Evolutionary conservation across 1,140 invertebrate species (phyloP), one percentile per base, ranked within the genome.

Genomic region (Apocrypta bakeri): DNA sequence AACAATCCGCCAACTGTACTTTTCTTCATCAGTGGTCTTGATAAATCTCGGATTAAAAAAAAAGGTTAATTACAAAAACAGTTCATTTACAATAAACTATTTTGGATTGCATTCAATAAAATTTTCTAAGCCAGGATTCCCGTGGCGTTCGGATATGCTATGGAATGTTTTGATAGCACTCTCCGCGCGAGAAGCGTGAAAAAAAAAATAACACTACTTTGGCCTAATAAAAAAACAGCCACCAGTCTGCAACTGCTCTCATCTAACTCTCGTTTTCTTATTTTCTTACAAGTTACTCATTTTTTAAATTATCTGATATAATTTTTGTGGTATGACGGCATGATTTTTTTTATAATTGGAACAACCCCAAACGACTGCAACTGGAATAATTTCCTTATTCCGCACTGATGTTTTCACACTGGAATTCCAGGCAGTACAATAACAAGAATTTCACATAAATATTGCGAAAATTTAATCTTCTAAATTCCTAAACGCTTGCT

Each of bases 401-500:
- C n/a, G 40, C 17, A 78, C 56, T 48, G 17, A 31, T 71, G 14
- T 31, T 71, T 77, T 78, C 83, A 84, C 68, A 86, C 56, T 82
- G 72, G 83, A 79, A 79, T 83, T 84, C 84, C 81, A 83, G 83
- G 66, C 84, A 79, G 79, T 84, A 82, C 63, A 83, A 84, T 85
- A 87, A 85, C 84, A 87, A 85, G 69, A 85, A 85, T 77, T 83
- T 79, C 75, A 79, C 83, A 83, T 78, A 79, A 6, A 56, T 64
- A 78, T 68, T 68, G 81, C 17, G 64, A 85, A 79, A 85, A 87
- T 86, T 95, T 98, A 99, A 93, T 99, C 99, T 94, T 99, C 99
- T 90, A 99, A 94, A 94, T 99, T 99, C 91, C 99, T 96, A 95
- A 99, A 99, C 87, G 97, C 97, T 89, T 97, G 97, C 88, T 98